Conservation (phyloP, 2,888 invertebrate genomes). For the Scaptodrosophila latifasciaeformis region DNA sequence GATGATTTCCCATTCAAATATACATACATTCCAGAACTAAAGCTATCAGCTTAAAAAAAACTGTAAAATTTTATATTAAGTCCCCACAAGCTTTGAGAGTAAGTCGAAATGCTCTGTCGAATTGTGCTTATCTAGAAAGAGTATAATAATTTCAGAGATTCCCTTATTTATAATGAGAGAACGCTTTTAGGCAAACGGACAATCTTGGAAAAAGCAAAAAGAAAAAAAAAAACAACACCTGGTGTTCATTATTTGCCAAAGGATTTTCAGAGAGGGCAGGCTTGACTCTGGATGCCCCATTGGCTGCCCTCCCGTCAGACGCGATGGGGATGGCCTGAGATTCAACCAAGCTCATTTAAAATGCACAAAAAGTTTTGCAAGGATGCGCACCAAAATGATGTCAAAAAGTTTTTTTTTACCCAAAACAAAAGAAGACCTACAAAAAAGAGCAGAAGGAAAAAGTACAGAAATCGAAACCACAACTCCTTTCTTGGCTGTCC, state of each 20-base stretch:
- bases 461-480: slow-evolving; percentile 5
- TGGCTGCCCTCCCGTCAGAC: no score
- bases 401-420: slow-evolving; percentile 37
- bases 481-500: slow-evolving; percentile 31
- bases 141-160: no score
- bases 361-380: slow-evolving; percentile 44
- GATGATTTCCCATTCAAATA: no score
- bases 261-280: slow-evolving; percentile 39
- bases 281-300: no score
- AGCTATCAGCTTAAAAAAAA: no score
- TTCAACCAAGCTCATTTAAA: slow-evolving; percentile 40
- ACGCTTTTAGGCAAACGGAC: background rate
- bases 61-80: no score
- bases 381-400: slow-evolving; percentile 27
- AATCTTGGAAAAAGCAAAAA: slow-evolving; percentile 26
- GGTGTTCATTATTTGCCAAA: slow-evolving; percentile 45
- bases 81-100: no score
- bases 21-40: no score
- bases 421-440: slow-evolving; percentile 34
- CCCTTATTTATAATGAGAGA: no score
- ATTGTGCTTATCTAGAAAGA: no score
- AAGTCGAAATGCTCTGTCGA: no score
- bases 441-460: background rate
- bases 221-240: slow-evolving; percentile 46
- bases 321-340: slow-evolving; percentile 4